Evolutionary conservation across 2,113 vertebrate genomes (phyloP).

Genomic region (Alethe diademata): DNA sequence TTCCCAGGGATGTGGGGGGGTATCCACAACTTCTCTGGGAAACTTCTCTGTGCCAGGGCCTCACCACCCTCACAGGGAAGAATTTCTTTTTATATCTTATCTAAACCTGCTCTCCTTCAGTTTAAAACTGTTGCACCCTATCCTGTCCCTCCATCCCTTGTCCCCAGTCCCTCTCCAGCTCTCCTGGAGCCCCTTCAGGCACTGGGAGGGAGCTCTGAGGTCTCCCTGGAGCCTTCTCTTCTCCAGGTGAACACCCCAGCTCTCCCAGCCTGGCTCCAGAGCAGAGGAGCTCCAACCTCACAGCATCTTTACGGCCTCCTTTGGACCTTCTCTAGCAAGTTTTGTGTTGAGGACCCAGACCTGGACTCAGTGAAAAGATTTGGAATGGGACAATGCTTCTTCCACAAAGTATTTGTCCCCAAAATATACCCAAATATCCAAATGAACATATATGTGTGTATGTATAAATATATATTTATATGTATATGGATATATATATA

Average conservation of each 20-base stretch:
- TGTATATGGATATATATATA: fast-evolving
- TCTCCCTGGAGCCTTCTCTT: not conserved
- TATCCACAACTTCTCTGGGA: not conserved
- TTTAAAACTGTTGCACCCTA: not conserved
- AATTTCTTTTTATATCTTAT: not conserved
- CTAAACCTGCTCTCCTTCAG: not conserved
- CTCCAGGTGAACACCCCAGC: not conserved
- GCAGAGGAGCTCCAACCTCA: not conserved
- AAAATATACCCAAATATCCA: not conserved
- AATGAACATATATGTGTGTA: not conserved
- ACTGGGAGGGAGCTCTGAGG: not conserved
- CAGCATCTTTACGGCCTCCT: not conserved
- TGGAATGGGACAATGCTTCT: not conserved
- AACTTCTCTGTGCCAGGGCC: not conserved
- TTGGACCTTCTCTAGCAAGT: not conserved
- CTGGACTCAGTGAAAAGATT: not conserved
- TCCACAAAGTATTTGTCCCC: not conserved
- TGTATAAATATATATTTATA: fast-evolving
- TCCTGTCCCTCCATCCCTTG: not conserved
- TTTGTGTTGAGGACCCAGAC: not conserved
- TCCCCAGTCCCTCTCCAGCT: not conserved
- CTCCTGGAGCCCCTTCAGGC: not conserved
- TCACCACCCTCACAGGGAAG: not conserved
- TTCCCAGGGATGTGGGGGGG: fast-evolving
- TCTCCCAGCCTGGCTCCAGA: not conserved